Evolutionary conservation across 2,888 invertebrate species (phyloP).

Genomic region (Uropetala carovei): DNA sequence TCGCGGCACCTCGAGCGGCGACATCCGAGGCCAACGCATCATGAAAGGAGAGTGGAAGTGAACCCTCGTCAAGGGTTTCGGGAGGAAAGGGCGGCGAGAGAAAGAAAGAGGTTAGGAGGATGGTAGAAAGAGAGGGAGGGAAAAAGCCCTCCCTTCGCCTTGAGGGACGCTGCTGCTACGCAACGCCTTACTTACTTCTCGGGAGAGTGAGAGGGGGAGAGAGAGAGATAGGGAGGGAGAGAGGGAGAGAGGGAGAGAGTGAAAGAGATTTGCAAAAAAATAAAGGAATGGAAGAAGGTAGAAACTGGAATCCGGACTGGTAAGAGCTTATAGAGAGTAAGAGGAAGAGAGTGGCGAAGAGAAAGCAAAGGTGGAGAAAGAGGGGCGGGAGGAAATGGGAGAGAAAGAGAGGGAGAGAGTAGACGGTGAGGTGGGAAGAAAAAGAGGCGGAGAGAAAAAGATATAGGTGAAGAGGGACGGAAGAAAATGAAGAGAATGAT

Average conservation of each 20-base stretch:
- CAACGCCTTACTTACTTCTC: background rate
- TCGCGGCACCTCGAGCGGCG: slow-evolving; percentile 8
- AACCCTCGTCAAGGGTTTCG: slow-evolving; percentile 36
- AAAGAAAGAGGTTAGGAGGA: background rate
- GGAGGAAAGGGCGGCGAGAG: background rate
- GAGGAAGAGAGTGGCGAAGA: background rate
- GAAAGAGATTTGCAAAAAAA: background rate
- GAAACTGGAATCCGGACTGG: background rate
- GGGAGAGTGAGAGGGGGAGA: background rate
- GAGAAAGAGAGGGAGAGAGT: background rate
- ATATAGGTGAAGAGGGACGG: background rate
- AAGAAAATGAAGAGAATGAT: background rate
- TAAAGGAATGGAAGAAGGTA: background rate
- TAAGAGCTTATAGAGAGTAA: background rate
- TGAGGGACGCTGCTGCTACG: slow-evolving; percentile 10
- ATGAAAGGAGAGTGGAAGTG: slow-evolving; percentile 49
- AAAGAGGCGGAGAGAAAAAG: background rate
- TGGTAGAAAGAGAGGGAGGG: background rate
- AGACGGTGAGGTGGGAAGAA: background rate
- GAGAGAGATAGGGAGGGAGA: background rate
- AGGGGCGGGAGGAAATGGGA: background rate
- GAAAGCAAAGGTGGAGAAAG: no score
- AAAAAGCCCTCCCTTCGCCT: background rate
- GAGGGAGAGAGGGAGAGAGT: background rate
- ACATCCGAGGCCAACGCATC: slow-evolving; percentile 37